phyloP scores from a whole-genome alignment of 2,888 invertebrate genomes.

The Deilephila porcellus region DNA sequence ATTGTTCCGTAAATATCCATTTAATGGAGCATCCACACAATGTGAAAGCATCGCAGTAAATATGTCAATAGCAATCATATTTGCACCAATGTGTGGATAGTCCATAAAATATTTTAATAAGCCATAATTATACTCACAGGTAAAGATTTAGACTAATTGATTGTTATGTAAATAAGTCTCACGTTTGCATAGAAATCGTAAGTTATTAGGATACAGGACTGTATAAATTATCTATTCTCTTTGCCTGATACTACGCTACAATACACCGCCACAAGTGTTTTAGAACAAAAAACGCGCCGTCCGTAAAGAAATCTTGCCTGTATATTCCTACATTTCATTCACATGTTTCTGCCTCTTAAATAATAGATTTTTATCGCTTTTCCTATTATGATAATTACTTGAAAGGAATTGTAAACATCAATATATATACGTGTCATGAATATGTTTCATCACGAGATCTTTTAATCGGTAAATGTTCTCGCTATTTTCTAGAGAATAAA shows the following conservation, averaged over 20 bases:
- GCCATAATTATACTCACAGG: too few relatives aligned
- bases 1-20: background rate
- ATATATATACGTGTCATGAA: constrained; percentile 36
- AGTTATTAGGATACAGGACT: background rate
- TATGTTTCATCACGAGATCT: constrained; percentile 41
- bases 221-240: background rate
- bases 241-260: background rate
- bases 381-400: constrained; percentile 34
- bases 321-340: constrained; percentile 35
- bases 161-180: background rate
- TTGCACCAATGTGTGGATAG: background rate
- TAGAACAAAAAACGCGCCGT: constrained; percentile 65
- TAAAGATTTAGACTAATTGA: too few relatives aligned
- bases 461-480: constrained; percentile 22
- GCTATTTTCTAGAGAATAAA: background rate
- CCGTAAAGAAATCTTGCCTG: constrained; percentile 59
- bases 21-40: constrained; percentile 5
- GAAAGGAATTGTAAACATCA: constrained; percentile 39
- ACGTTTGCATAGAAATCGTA: background rate
- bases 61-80: background rate
- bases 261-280: constrained; percentile 37
- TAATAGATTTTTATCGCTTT: constrained; percentile 37
- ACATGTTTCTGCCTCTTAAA: constrained; percentile 8
- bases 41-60: background rate
- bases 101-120: background rate